phyloP scores from a whole-genome alignment of 2,888 invertebrate genomes.

The Melieria picta region DNA sequence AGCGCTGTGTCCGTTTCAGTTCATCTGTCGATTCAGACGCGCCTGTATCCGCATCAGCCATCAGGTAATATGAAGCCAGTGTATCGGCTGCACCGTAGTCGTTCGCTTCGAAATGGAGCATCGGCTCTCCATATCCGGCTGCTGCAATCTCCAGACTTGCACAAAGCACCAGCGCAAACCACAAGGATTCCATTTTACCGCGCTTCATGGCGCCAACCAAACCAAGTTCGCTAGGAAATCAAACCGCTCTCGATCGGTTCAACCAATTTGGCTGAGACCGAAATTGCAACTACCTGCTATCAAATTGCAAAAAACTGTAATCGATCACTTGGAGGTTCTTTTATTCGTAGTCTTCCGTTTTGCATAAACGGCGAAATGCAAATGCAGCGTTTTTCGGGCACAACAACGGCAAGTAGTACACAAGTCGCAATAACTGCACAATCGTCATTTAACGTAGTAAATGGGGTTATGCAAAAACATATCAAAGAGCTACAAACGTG shows the following conservation, averaged over 20 bases:
- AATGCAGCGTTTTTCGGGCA: not conserved
- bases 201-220: not conserved
- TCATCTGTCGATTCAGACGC: not conserved
- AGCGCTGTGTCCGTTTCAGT: constrained; percentile 14
- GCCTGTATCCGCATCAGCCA: not conserved
- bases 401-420: too few species aligned
- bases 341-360: constrained; percentile 12
- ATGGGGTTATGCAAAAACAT: too few species aligned
- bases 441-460: too few species aligned
- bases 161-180: not conserved
- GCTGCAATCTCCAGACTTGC: not conserved
- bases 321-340: constrained; percentile 6
- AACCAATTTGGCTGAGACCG: not conserved
- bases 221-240: not conserved
- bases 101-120: not conserved
- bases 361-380: not conserved
- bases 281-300: not conserved
- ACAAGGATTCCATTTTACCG: not conserved
- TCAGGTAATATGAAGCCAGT: constrained; percentile 1
- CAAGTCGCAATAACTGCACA: too few species aligned
- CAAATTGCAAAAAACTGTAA: constrained; percentile 17
- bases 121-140: not conserved
- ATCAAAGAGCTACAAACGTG: too few species aligned
- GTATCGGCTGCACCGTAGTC: too few species aligned
- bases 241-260: not conserved